phyloP scores from a whole-genome alignment of 53 echinoderm and acorn worm species.

The Paelopatides confundens region DNA sequence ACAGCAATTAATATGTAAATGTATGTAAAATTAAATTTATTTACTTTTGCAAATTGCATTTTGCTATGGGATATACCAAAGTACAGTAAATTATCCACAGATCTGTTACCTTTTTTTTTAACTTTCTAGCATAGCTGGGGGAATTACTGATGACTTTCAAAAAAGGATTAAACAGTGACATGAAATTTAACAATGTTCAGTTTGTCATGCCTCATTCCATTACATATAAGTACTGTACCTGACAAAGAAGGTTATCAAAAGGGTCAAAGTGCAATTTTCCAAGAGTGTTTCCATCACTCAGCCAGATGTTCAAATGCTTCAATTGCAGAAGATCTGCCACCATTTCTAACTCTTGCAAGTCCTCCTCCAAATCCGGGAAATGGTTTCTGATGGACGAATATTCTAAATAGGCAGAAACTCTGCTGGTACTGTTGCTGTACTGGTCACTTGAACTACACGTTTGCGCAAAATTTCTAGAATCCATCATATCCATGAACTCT shows the following conservation, averaged over 20 bases:
- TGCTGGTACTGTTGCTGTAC: background rate
- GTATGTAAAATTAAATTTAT: too few relatives aligned
- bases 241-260: conserved; percentile 92
- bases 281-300: conserved; percentile 93
- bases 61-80: too few relatives aligned
- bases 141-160: too few relatives aligned
- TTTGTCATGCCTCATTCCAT: too few relatives aligned
- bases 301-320: conserved; percentile 88
- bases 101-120: too few relatives aligned
- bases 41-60: too few relatives aligned
- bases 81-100: too few relatives aligned
- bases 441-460: background rate
- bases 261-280: conserved; percentile 98
- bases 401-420: conserved; percentile 87
- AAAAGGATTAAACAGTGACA: too few relatives aligned
- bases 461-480: conserved; percentile 6
- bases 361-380: conserved; percentile 80
- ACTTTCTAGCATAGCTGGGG: too few relatives aligned
- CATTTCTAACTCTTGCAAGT: conserved; percentile 73
- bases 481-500: conserved; percentile 81
- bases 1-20: too few relatives aligned
- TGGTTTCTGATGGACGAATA: conserved; percentile 86
- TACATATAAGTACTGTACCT: too few relatives aligned
- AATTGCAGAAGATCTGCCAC: conserved; percentile 54
- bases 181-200: too few relatives aligned